Conservation (phyloP, 1,140 invertebrate genomes). For the Antheraea mylitta region DNA sequence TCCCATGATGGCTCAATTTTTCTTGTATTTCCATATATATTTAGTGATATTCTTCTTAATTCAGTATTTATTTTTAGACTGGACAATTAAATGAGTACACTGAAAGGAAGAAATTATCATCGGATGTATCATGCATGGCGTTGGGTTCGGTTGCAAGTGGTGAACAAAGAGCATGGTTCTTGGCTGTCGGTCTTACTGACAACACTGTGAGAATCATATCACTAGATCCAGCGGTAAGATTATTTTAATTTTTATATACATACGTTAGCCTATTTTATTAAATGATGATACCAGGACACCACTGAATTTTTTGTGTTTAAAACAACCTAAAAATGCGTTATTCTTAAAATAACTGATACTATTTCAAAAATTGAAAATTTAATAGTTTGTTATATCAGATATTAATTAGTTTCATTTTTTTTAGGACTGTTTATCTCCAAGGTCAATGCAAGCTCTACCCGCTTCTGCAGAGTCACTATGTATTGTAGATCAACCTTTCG, state of each 20-base stretch:
- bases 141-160: conserved; percentile 96
- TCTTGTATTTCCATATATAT: too few relatives aligned
- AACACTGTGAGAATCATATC: conserved; percentile 99
- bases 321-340: conserved; percentile 76
- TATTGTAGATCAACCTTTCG: conserved; percentile 91
- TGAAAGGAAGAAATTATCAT: conserved; percentile 97
- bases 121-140: conserved; percentile 99
- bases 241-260: conserved; percentile 12
- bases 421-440: conserved; percentile 91
- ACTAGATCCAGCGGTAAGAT: conserved; percentile 92
- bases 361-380: neutral
- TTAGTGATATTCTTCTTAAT: neutral
- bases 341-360: conserved; percentile 60
- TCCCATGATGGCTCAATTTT: too few relatives aligned
- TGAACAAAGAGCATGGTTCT: conserved; percentile 96
- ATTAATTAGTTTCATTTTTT: conserved; percentile 29
- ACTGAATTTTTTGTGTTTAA: conserved; percentile 72
- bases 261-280: conserved; percentile 9
- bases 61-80: conserved; percentile 82
- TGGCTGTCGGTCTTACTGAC: conserved; percentile 97
- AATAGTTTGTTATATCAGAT: neutral
- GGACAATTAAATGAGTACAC: conserved; percentile 99
- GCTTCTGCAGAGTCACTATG: conserved; percentile 97
- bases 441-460: conserved; percentile 98
- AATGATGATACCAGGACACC: conserved; percentile 79